Evolutionary conservation across 1,140 invertebrate species (phyloP).

Genomic region (Microplitis demolitor): DNA sequence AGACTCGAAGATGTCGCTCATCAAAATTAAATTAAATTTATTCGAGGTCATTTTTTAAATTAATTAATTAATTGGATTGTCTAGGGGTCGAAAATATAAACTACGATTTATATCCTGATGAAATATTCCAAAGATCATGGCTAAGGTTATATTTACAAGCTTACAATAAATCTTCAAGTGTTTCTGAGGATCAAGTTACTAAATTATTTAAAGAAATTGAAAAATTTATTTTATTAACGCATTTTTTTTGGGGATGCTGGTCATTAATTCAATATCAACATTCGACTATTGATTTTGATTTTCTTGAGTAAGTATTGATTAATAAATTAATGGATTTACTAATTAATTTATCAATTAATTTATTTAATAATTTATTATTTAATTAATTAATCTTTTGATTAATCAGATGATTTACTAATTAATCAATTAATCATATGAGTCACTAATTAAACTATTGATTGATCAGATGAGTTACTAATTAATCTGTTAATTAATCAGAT

Average conservation of each 20-base stretch:
- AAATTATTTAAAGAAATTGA: conserved; percentile 78
- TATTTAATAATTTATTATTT: no score
- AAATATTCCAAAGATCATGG: conserved; percentile 84
- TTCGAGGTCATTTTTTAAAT: no score
- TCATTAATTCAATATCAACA: conserved; percentile 87
- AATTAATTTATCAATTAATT: conserved; percentile 3
- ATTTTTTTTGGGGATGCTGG: conserved; percentile 95
- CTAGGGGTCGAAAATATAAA: conserved; percentile 76
- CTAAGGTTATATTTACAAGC: conserved; percentile 75
- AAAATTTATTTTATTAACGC: conserved; percentile 78
- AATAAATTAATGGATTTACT: background rate
- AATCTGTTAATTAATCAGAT: no score
- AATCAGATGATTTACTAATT: no score
- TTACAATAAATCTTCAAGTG: conserved; percentile 61
- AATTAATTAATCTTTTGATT: no score
- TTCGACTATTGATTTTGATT: conserved; percentile 94
- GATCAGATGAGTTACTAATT: no score
- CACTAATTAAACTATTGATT: no score
- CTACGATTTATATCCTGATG: conserved; percentile 78
- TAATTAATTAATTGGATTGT: conserved; percentile 6
- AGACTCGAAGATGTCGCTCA: no score
- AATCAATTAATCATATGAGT: no score
- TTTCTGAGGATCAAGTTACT: conserved; percentile 69
- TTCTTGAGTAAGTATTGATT: conserved; percentile 73
- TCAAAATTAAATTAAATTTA: no score